Base-by-base conservation (phyloP, 2,113 vertebrate genomes). In the Hymenochirus boettgeri region DNA sequence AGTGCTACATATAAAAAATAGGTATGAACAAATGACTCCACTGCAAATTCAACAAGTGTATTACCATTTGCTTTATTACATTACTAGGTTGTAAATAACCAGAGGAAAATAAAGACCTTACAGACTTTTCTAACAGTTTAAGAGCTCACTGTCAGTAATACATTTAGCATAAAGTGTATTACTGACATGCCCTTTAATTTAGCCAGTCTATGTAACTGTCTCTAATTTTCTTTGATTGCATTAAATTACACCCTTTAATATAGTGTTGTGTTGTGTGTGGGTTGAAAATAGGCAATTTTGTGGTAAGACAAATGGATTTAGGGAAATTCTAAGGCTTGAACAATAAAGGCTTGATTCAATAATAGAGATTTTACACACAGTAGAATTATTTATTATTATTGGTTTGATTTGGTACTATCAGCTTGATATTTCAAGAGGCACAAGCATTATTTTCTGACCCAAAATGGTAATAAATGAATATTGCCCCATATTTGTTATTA, bases 121-220 rank as follows among this genome's bases (percentile, higher is more conserved):
- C 17, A n/a, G 39, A 11, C n/a, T 42, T 42, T 56, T 37, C 56
- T 21, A 7, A 31, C 18, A 47, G 52, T 56, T 45, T 47, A 73
- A 76, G 67, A 80, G 78, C 62, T 81, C 83, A 82, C 83, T 83
- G 80, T 81, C 76, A 79, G 75, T 83, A 86, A 82, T 82, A 86
- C 84, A 81, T 86, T 89, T 88, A 84, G 82, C 80, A 81, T 86
- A 84, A 86, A 86, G 83, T 82, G 80, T 89, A 87, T 88, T 89
- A 83, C 77, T 86, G 83, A 84, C 77, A 80, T 87, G 82, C 74
- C 82, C 83, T 87, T 88, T 87, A 84, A 88, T 88, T 86, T 84
- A 84, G 80, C 81, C 79, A 83, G 73, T 82, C 83, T 87, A n/a
- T n/a, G n/a, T n/a, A 89, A 86, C 87, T 86, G 78, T 80, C 82